Conservation (phyloP, 2,113 vertebrate species). For the Acrocephalus arundinaceus region DNA sequence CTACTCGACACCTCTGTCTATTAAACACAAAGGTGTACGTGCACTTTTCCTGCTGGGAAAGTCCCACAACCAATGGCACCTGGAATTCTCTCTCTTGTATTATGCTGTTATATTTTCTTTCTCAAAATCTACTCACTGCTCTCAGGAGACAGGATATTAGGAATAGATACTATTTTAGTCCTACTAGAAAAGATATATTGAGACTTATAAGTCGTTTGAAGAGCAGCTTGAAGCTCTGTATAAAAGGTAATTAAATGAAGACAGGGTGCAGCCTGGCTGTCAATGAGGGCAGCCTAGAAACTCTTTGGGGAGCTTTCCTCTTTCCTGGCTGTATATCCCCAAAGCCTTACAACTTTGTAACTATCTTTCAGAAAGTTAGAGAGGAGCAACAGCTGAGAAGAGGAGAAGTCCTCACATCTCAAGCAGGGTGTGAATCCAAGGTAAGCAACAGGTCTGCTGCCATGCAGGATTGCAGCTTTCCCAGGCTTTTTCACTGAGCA, state of each 20-base stretch:
- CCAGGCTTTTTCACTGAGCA: background rate
- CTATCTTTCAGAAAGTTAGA: background rate
- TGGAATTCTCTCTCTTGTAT: background rate
- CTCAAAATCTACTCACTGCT: background rate
- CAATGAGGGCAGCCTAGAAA: background rate
- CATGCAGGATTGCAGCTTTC: background rate
- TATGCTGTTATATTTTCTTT: background rate
- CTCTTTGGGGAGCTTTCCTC: background rate
- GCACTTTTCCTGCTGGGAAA: background rate
- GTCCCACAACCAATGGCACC: background rate
- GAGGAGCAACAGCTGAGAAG: conserved; percentile 24
- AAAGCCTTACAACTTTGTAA: background rate
- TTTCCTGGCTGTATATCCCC: background rate
- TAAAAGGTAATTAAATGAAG: background rate
- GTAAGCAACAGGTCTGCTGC: background rate
- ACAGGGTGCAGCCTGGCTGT: background rate
- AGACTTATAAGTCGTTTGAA: background rate
- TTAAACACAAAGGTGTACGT: background rate
- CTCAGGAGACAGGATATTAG: background rate
- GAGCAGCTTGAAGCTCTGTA: background rate
- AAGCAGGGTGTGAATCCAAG: background rate
- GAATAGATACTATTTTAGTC: background rate
- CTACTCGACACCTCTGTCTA: background rate
- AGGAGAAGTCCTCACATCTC: background rate
- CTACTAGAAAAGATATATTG: background rate